These are phyloP conservation scores for Synodontis membranacea DNA, from an alignment of 2,113 vertebrate genomes.

Conservation along the genomic window DNA sequence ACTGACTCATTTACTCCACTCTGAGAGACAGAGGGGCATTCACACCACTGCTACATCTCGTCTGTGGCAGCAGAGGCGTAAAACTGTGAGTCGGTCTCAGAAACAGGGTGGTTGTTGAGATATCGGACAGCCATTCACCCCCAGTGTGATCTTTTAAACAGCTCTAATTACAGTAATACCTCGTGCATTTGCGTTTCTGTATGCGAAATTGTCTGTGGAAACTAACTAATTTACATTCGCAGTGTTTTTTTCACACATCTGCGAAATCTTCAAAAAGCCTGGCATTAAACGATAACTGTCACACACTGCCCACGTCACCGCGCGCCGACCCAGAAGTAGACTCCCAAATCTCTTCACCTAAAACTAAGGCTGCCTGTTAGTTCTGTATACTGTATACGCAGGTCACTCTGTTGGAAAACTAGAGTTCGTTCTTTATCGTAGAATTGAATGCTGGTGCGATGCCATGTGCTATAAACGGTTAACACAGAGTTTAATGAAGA, in stretches of 20 bases:
- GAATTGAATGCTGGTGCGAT: neutral
- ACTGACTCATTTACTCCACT: conserved; percentile 44
- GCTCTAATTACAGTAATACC: too few species aligned
- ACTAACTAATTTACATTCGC: too few species aligned
- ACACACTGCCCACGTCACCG: too few species aligned
- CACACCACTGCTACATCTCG: conserved; percentile 20
- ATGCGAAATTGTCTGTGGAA: too few species aligned
- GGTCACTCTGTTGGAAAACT: conserved; percentile 14
- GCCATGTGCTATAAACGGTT: neutral
- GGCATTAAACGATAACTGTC: too few species aligned
- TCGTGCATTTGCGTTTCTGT: too few species aligned
- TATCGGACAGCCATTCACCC: conserved; percentile 2
- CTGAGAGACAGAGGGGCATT: conserved; percentile 54
- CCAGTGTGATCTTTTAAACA: neutral
- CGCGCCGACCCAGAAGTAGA: too few species aligned
- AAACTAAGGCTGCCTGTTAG: too few species aligned
- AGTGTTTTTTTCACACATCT: too few species aligned
- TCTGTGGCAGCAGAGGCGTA: neutral
- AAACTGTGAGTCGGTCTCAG: conserved; percentile 29
- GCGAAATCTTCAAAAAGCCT: too few species aligned
- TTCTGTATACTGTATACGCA: too few species aligned
- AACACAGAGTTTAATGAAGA: neutral
- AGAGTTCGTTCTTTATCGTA: neutral
- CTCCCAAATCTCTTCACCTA: too few species aligned
- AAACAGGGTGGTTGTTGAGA: conserved; percentile 40